These are phyloP conservation scores for Solea senegalensis DNA, from an alignment of 2,113 vertebrate species.

Conservation along the genomic window DNA sequence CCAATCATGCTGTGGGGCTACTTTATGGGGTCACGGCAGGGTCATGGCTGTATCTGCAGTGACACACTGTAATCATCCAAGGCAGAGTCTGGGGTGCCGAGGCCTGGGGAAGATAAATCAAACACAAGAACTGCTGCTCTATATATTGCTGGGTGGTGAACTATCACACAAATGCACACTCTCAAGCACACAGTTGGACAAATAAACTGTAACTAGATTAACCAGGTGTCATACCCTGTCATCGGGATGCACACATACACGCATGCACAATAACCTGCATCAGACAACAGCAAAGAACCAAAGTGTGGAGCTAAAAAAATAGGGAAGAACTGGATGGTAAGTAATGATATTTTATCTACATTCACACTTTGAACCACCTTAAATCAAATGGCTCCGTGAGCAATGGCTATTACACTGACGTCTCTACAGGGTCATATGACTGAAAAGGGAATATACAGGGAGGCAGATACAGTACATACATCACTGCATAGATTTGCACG, in stretches of 20 bases:
- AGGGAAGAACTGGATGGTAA: slow-evolving; percentile 8
- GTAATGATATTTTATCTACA: slow-evolving; percentile 43
- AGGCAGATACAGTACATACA: slow-evolving; percentile 1
- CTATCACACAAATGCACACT: slow-evolving; percentile 3
- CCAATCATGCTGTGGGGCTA: slow-evolving; percentile 44
- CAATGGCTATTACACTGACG: slow-evolving; percentile 36
- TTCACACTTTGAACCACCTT: slow-evolving; percentile 44
- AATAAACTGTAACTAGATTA: slow-evolving; percentile 39
- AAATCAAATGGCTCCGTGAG: slow-evolving; percentile 57
- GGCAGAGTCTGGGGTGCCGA: slow-evolving; percentile 33
- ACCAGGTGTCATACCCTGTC: slow-evolving; percentile 32
- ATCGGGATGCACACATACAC: slow-evolving; percentile 42
- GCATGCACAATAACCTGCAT: slow-evolving; percentile 29
- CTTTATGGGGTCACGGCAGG: slow-evolving; percentile 68
- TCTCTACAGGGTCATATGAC: slow-evolving; percentile 47
- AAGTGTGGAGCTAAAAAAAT: slow-evolving; percentile 26
- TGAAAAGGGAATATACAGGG: slow-evolving; percentile 1
- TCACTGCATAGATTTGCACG: slow-evolving; percentile 20
- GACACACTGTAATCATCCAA: slow-evolving; percentile 67
- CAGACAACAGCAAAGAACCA: slow-evolving; percentile 28
- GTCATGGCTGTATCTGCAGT: slow-evolving; percentile 61
- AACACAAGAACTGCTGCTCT: slow-evolving; percentile 14
- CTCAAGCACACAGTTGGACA: slow-evolving; percentile 9
- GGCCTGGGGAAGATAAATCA: slow-evolving; percentile 62
- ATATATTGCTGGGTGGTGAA: slow-evolving; percentile 28